phyloP scores from a whole-genome alignment of 2,113 vertebrate species.

The Siniperca knerii region DNA sequence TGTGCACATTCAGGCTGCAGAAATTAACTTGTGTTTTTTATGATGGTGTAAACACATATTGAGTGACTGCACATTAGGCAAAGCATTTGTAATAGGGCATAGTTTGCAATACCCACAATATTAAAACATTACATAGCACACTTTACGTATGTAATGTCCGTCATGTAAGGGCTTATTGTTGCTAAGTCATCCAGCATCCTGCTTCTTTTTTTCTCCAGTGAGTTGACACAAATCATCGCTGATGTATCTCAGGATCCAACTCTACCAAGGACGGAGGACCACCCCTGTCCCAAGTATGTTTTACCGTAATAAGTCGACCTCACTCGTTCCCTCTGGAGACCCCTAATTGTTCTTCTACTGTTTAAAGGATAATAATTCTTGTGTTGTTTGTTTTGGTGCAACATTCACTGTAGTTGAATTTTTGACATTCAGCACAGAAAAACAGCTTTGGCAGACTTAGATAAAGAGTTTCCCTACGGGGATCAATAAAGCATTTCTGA shows the following conservation, averaged over 20 bases:
- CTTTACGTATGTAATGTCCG: neutral
- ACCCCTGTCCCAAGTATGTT: slow-evolving; percentile 93
- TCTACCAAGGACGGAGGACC: slow-evolving; percentile 92
- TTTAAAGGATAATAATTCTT: neutral
- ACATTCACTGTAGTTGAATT: neutral
- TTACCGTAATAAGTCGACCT: neutral
- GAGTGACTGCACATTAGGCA: neutral
- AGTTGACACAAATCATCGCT: slow-evolving; percentile 95
- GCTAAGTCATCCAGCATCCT: neutral
- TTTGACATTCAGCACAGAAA: neutral
- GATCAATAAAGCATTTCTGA: too few relatives aligned
- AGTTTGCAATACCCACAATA: neutral
- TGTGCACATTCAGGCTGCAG: neutral
- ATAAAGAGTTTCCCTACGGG: too few relatives aligned
- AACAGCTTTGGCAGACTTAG: neutral
- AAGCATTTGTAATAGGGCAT: neutral
- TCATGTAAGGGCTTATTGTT: neutral
- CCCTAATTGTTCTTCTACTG: neutral
- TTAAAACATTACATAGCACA: neutral
- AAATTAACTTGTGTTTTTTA: neutral
- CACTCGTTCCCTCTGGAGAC: neutral
- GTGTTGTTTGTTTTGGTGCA: neutral
- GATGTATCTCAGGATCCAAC: slow-evolving; percentile 96
- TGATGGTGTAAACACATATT: neutral
- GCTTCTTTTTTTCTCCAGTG: slow-evolving; percentile 72